Conservation (phyloP, 92 coral and sea anemone genomes). For the Zoanthus sansibaricus region DNA sequence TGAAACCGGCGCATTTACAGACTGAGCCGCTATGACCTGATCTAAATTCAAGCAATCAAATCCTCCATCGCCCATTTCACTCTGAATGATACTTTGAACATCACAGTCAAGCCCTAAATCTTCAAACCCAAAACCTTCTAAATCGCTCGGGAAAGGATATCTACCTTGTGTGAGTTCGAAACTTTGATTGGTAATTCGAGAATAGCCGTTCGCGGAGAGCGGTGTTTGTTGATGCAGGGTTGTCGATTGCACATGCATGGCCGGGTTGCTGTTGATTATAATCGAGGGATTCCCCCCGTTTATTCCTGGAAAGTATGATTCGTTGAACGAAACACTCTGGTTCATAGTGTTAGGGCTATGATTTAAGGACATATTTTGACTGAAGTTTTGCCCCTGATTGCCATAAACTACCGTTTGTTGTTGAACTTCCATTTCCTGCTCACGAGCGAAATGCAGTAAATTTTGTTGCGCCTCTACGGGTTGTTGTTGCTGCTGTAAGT, state of each 20-base stretch:
- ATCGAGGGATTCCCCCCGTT: slow-evolving; percentile 49
- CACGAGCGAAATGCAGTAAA: slow-evolving; percentile 40
- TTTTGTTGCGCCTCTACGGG: slow-evolving; percentile 34
- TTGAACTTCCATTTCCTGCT: slow-evolving; percentile 67
- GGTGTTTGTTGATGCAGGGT: slow-evolving; percentile 17
- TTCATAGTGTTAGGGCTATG: slow-evolving; percentile 30
- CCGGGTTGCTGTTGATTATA: slow-evolving; percentile 32
- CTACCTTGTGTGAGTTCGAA: slow-evolving; percentile 22
- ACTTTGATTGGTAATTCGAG: slow-evolving; percentile 39
- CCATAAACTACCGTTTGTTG: slow-evolving; percentile 56
- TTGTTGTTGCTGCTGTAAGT: slow-evolving; percentile 60
- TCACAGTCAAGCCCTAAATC: slow-evolving; percentile 89
- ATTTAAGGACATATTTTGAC: slow-evolving; percentile 41
- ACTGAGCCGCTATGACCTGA: slow-evolving; percentile 76
- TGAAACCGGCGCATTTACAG: slow-evolving; percentile 70
- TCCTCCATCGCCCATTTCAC: slow-evolving; percentile 95
- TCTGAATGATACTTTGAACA: slow-evolving; percentile 85
- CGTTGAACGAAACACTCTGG: slow-evolving; percentile 13
- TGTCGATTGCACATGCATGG: slow-evolving; percentile 19
- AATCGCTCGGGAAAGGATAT: slow-evolving; percentile 86
- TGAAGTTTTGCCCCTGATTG: slow-evolving; percentile 36
- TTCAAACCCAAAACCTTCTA: slow-evolving; percentile 77
- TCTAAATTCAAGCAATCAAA: slow-evolving; percentile 91
- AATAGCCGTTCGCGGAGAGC: slow-evolving; percentile 17
- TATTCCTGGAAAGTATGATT: slow-evolving; percentile 21